Evolutionary conservation across 2,113 vertebrate species (phyloP), one percentile per base, ranked within the genome.

Genomic region (Cyprinodon brontotheroides): DNA sequence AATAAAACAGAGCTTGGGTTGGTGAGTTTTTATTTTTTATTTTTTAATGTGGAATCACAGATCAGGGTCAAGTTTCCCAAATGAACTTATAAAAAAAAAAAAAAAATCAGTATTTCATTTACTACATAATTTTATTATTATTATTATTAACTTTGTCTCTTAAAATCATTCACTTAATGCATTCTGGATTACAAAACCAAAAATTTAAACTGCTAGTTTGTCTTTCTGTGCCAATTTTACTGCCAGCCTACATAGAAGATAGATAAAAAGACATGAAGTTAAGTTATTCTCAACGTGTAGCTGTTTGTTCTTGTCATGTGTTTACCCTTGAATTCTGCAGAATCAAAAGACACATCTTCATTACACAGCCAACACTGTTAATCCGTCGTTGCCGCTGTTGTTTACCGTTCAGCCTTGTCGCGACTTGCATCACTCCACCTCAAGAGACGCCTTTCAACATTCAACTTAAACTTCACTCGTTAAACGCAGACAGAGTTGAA

Each of bases 301-400:
- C 15, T 82, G 79, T 82, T 84, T 80, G 82, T 81, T 77, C 77
- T 65, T 17, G 47, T 65, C 43, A 1, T 60, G 71, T 71, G 70
- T 84, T 87, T 82, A 82, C 71, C 78, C 78, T 88, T 84, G 65
- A 68, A 69, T 79, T 74, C 66, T 62, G 61, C 70, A 43, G 64
- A 5, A 76, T 79, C 67, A 77, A 68, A 81, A 83, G 64, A 77
- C 81, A 69, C 75, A 66, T 75, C 78, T 82, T 86, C 84, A 71
- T 88, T 83, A 85, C 81, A 62, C 61, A 83, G 77, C 63, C 71
- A 86, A 74, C 81, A 65, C 41, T 69, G 63, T 79, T 80, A 87
- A 91, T 90, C 82, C 80, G 79, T 84, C 74, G 83, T 74, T 70
- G 79, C 64, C 81, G 65, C 61, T 68, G 76, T 61, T 85, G 80